phyloP scores from a whole-genome alignment of 2,888 invertebrate species.

The Pyrrhia umbra region DNA sequence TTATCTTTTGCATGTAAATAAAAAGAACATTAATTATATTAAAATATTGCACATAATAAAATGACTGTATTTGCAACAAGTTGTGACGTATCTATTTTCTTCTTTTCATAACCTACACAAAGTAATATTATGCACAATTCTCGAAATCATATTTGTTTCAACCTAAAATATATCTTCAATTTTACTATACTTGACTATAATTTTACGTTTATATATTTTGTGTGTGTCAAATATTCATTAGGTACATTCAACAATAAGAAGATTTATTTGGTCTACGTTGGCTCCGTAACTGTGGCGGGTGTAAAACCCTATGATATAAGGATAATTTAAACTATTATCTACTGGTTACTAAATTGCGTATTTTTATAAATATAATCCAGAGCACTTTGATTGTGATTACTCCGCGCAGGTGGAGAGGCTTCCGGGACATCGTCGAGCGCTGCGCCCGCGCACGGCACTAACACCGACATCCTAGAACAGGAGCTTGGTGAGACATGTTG shows the following conservation, averaged over 20 bases:
- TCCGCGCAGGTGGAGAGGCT: conserved; percentile 81
- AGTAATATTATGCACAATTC: conserved; percentile 30
- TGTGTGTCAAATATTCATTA: conserved; percentile 19
- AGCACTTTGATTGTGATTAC: conserved; percentile 61
- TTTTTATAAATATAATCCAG: conserved; percentile 23
- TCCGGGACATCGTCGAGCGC: conserved; percentile 77
- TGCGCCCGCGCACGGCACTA: conserved; percentile 68
- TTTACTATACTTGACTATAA: neutral
- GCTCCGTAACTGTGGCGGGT: neutral
- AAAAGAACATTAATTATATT: conserved; percentile 21
- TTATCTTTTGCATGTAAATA: conserved; percentile 54
- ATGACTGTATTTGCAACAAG: conserved; percentile 17
- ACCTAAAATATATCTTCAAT: conserved; percentile 5
- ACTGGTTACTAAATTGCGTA: neutral
- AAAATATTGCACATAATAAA: conserved; percentile 19
- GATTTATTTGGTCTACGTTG: neutral
- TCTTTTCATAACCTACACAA: conserved; percentile 47
- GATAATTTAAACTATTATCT: neutral
- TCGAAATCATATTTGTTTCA: conserved; percentile 24
- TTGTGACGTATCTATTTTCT: conserved; percentile 52
- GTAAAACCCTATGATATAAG: too few species aligned
- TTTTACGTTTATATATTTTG: conserved; percentile 23
- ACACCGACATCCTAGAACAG: conserved; percentile 80
- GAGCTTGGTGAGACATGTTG: conserved; percentile 82
- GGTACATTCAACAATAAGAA: too few species aligned